phyloP scores from a whole-genome alignment of 2,888 invertebrate species.

The Pristionchus entomophagus region DNA sequence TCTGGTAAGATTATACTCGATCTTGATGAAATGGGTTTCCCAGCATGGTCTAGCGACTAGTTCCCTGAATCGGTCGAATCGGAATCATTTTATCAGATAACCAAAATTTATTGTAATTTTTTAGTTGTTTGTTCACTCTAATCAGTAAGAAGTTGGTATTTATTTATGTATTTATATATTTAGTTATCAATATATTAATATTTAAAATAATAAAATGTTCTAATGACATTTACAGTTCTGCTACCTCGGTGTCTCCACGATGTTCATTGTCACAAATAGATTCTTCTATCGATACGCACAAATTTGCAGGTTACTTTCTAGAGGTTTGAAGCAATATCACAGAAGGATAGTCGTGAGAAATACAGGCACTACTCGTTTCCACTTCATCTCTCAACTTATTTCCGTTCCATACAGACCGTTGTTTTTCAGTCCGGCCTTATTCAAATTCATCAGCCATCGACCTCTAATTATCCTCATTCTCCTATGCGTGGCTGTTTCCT shows the following conservation, averaged over 20 bases:
- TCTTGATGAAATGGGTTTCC: background rate
- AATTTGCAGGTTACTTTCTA: background rate
- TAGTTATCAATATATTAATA: background rate
- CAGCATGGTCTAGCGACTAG: background rate
- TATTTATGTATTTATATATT: background rate
- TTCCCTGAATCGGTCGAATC: background rate
- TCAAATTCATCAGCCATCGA: background rate
- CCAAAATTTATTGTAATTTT: too few species aligned
- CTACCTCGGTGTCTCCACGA: background rate
- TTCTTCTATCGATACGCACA: constrained; percentile 18
- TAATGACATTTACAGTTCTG: background rate
- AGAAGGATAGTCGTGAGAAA: too few species aligned
- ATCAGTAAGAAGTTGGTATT: too few species aligned
- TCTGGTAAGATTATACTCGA: background rate
- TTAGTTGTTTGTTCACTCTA: too few species aligned
- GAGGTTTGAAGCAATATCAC: too few species aligned
- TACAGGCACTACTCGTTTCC: too few species aligned
- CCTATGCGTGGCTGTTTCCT: background rate
- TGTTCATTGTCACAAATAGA: background rate
- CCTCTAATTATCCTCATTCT: background rate
- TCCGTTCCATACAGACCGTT: background rate
- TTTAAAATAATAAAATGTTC: background rate
- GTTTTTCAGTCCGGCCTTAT: constrained; percentile 19
- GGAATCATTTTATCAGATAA: too few species aligned
- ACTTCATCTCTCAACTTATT: background rate